A percentile compares a stretch with the other conserved stretches of the same genome.
phyloP scores from a whole-genome alignment of 2,888 invertebrate species.

The Cyclophora albipunctata region DNA sequence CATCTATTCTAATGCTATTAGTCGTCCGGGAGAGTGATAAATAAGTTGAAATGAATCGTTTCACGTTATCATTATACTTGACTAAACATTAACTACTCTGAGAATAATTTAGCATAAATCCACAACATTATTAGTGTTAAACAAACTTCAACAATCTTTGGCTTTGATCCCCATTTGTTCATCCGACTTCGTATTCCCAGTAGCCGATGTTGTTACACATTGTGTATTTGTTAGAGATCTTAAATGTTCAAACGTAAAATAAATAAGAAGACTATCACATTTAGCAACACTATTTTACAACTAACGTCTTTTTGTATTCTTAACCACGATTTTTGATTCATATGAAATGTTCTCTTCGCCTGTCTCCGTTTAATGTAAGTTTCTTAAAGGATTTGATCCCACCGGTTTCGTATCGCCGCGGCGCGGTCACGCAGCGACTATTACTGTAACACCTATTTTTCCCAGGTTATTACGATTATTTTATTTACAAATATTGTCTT shows the following conservation, averaged over 20 bases:
- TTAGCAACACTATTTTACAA: constrained; percentile 69
- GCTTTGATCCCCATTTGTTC: constrained; percentile 83
- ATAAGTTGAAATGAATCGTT: constrained; percentile 57
- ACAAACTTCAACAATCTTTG: constrained; percentile 84
- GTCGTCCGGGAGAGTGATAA: constrained; percentile 72
- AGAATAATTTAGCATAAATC: constrained; percentile 72
- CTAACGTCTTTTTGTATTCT: constrained; percentile 70
- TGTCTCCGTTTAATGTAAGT: constrained; percentile 66
- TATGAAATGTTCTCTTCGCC: constrained; percentile 58
- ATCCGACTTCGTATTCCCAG: constrained; percentile 54
- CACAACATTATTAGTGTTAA: constrained; percentile 73
- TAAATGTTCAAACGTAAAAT: constrained; percentile 61
- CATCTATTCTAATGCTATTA: constrained; percentile 66
- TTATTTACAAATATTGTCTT: constrained; percentile 77
- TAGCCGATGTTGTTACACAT: constrained; percentile 58
- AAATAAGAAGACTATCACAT: constrained; percentile 74
- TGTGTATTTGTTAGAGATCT: constrained; percentile 63
- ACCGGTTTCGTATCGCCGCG: constrained; percentile 70
- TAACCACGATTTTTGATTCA: constrained; percentile 60
- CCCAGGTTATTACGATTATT: constrained; percentile 69
- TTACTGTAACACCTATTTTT: constrained; percentile 63
- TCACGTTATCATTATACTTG: constrained; percentile 39
- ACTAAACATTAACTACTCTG: constrained; percentile 65
- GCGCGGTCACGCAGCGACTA: constrained; percentile 35
- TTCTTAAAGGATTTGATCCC: constrained; percentile 77